Percentiles rank a stretch among this genome's conserved stretches.
Evolutionary conservation across 2,888 invertebrate species (phyloP).

Genomic region (Acrocera orbiculus): DNA sequence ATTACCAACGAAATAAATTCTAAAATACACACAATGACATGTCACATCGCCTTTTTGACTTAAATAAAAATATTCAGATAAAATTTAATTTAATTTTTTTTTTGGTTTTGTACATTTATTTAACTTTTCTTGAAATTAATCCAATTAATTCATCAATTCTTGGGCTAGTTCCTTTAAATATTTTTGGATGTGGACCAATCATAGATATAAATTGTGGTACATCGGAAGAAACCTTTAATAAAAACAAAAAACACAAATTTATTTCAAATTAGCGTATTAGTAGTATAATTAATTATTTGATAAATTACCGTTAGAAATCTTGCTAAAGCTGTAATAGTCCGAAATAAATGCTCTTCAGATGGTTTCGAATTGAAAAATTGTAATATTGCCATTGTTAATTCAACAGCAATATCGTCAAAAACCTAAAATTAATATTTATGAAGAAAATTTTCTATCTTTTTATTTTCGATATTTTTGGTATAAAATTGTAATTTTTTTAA

Average conservation of each 20-base stretch:
- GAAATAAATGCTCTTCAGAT: conserved; percentile 59
- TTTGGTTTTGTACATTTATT: too few relatives aligned
- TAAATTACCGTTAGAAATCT: conserved; percentile 30
- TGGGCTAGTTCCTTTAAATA: conserved; percentile 62
- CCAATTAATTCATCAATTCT: conserved; percentile 69
- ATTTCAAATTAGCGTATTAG: too few relatives aligned
- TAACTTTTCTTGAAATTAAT: conserved; percentile 48
- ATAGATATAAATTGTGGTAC: conserved; percentile 79
- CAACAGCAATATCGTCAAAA: conserved; percentile 85
- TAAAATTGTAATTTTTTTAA: conserved; percentile 6
- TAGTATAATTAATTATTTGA: background rate
- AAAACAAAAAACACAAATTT: background rate
- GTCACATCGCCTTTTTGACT: too few relatives aligned
- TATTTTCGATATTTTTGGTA: too few relatives aligned
- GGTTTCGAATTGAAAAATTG: conserved; percentile 73
- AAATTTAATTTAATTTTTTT: too few relatives aligned
- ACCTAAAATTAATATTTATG: conserved; percentile 39
- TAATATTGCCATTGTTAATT: conserved; percentile 76
- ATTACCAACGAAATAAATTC: too few relatives aligned
- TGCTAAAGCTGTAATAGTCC: conserved; percentile 61
- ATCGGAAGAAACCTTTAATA: conserved; percentile 60
- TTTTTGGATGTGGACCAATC: conserved; percentile 73
- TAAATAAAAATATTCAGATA: too few relatives aligned
- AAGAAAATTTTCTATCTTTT: conserved; percentile 1
- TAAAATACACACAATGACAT: too few relatives aligned